These are phyloP conservation scores for Mareca strepera DNA, from an alignment of 2,797 vertebrate species.

Conservation along the genomic window DNA sequence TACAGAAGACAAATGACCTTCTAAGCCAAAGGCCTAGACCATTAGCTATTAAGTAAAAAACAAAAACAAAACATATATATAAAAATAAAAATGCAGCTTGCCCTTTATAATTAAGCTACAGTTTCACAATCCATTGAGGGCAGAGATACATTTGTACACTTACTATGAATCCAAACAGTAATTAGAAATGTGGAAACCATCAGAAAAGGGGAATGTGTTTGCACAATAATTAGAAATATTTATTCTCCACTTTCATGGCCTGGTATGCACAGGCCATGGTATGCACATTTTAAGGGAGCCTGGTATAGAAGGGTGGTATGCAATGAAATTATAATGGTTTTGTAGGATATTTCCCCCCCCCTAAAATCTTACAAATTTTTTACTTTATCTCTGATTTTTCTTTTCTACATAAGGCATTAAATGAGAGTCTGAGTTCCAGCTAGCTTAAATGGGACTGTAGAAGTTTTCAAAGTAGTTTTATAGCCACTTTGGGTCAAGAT, in stretches of 20 bases:
- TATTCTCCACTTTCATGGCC: not conserved
- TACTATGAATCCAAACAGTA: not conserved
- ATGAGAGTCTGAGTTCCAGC: not conserved
- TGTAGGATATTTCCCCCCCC: not conserved
- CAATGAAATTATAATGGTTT: not conserved
- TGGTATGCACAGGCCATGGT: too few species aligned
- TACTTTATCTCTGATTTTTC: not conserved
- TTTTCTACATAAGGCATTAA: not conserved
- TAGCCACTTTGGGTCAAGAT: not conserved
- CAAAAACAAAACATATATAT: too few species aligned
- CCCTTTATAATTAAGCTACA: not conserved
- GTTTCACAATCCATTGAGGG: not conserved
- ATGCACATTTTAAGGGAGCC: not conserved
- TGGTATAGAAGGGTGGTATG: not conserved
- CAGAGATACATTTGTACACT: not conserved
- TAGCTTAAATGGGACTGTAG: not conserved
- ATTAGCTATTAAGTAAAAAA: not conserved
- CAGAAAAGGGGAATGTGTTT: not conserved
- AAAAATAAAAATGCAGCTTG: not conserved
- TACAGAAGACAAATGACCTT: not conserved
- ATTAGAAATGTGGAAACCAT: not conserved
- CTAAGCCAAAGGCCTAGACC: not conserved
- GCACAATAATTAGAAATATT: not conserved
- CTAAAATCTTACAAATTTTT: not conserved
- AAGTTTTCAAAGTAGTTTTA: slow-evolving; percentile 15